These are phyloP conservation scores for Cuniculus paca DNA, from an alignment of 2,797 vertebrate species.

Conservation along the genomic window DNA sequence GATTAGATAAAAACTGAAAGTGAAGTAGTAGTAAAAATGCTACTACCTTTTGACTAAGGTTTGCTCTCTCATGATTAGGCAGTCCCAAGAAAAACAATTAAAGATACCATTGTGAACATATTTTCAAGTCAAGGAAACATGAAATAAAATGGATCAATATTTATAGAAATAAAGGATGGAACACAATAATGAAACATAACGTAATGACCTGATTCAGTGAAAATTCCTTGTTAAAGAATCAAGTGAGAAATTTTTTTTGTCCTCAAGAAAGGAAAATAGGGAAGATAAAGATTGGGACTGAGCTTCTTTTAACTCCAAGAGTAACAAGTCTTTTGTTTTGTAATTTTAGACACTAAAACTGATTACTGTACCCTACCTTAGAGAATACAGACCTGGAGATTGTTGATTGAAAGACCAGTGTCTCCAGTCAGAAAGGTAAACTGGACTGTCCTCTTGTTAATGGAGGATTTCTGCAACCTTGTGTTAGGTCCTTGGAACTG, in stretches of 20 bases:
- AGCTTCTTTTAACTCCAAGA: not conserved
- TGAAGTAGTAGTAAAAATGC: conserved; percentile 8
- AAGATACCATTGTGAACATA: not conserved
- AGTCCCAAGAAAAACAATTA: not conserved
- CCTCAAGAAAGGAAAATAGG: not conserved
- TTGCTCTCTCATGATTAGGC: conserved; percentile 12
- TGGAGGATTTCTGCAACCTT: not conserved
- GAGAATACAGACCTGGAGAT: not conserved
- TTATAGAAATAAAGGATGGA: not conserved
- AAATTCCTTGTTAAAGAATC: not conserved
- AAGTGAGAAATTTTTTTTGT: not conserved
- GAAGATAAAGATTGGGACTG: not conserved
- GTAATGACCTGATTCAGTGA: not conserved
- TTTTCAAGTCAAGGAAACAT: not conserved
- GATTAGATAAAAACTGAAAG: conserved; percentile 34
- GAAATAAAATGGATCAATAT: not conserved
- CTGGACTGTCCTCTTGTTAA: not conserved
- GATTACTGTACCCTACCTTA: not conserved
- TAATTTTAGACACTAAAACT: not conserved
- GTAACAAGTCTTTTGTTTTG: not conserved
- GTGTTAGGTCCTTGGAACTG: not conserved
- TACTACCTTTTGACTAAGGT: not conserved
- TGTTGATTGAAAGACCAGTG: not conserved
- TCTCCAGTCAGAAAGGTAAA: not conserved
- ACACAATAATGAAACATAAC: not conserved